A percentile compares a stretch with the other conserved stretches of the same genome.
phyloP scores from a whole-genome alignment of 2,888 invertebrate species.

The Macropis europaea region DNA sequence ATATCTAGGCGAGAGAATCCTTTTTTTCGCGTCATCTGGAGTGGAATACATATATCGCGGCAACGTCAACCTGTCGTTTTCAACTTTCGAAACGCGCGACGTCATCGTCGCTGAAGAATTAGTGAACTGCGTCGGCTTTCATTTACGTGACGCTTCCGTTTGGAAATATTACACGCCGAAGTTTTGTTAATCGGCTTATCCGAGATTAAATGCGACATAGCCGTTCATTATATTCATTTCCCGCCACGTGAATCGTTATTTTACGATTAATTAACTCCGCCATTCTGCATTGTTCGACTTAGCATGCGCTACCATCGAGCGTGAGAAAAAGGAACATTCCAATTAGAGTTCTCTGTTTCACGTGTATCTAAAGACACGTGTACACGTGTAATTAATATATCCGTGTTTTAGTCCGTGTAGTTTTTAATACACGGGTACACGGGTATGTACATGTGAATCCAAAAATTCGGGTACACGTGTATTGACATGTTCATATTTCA shows the following conservation, averaged over 20 bases:
- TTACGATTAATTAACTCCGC: constrained; percentile 11
- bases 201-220: constrained; percentile 15
- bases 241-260: constrained; percentile 4
- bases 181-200: constrained; percentile 10
- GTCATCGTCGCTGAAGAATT: constrained; percentile 5
- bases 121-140: constrained; percentile 4
- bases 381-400: no score
- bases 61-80: not conserved
- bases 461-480: no score
- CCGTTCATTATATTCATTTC: not conserved
- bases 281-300: not conserved
- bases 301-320: not conserved
- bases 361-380: no score
- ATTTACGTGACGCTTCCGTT: constrained; percentile 8
- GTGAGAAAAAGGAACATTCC: not conserved
- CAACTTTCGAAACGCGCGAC: not conserved
- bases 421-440: no score
- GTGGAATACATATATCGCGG: not conserved
- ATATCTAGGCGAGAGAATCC: not conserved
- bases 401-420: no score
- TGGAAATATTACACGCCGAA: not conserved
- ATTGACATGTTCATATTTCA: no score
- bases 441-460: no score
- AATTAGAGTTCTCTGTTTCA: no score
- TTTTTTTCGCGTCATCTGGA: not conserved